Evolutionary conservation across 1,140 invertebrate species (phyloP).

Genomic region (Drosophila pandora): DNA sequence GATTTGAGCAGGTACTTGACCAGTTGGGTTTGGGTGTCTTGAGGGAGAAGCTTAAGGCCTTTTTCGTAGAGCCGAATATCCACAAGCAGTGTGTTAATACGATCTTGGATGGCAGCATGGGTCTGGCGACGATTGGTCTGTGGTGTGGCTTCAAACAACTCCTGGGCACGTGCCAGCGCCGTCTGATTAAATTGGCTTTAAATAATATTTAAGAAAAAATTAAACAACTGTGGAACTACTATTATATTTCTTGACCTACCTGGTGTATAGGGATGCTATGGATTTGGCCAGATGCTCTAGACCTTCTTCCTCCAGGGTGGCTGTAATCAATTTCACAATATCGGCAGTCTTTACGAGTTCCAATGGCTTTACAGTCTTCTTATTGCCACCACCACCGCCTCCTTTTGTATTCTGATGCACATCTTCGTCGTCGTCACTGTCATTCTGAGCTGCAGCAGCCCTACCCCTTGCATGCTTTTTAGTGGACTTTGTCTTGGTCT

Average conservation of each 20-base stretch:
- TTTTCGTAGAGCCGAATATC: constrained; percentile 94
- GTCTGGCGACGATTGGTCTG: constrained; percentile 90
- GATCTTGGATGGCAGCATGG: constrained; percentile 92
- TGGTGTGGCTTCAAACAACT: constrained; percentile 88
- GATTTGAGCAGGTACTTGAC: constrained; percentile 93
- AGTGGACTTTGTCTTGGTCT: constrained; percentile 97
- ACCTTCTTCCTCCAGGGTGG: constrained; percentile 87
- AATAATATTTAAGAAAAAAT: not conserved
- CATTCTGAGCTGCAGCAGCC: constrained; percentile 85
- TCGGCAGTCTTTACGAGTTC: constrained; percentile 87
- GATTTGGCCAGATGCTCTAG: constrained; percentile 87
- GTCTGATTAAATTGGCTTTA: constrained; percentile 82
- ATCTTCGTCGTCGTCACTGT: constrained; percentile 86
- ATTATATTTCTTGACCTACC: constrained; percentile 16
- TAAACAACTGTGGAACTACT: not conserved
- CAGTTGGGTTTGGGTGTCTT: constrained; percentile 87
- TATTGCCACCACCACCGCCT: constrained; percentile 23
- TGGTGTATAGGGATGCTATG: constrained; percentile 86
- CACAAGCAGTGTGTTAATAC: constrained; percentile 89
- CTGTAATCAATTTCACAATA: constrained; percentile 87
- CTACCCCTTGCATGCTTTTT: constrained; percentile 89
- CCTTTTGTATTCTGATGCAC: constrained; percentile 3
- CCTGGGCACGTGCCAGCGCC: constrained; percentile 87
- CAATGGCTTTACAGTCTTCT: constrained; percentile 53
- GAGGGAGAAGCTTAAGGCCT: constrained; percentile 88